Evolutionary conservation across 2,113 vertebrate species (phyloP).

Genomic region (Crotophaga sulcirostris): DNA sequence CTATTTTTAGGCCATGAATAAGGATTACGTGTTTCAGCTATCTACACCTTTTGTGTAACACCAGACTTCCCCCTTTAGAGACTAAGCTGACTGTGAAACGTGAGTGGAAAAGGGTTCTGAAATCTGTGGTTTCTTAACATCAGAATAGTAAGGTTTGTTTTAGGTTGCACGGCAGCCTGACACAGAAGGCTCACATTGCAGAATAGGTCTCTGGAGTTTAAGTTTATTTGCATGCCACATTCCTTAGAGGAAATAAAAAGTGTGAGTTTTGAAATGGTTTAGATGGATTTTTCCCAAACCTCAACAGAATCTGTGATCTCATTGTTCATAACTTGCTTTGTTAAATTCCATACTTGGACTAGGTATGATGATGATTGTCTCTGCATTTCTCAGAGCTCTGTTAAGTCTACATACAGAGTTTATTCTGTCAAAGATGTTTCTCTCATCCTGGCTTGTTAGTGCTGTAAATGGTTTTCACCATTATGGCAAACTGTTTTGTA

Average conservation of each 20-base stretch:
- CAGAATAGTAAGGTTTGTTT: neutral
- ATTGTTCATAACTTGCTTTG: neutral
- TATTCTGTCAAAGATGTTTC: neutral
- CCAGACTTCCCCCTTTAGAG: constrained; percentile 10
- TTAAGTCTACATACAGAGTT: neutral
- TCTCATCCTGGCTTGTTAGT: neutral
- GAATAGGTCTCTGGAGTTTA: constrained; percentile 4
- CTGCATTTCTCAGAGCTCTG: neutral
- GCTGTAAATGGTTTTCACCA: neutral
- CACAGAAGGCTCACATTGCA: constrained; percentile 7
- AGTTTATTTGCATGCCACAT: constrained; percentile 14
- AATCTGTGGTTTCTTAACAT: constrained; percentile 4
- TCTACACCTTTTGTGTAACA: constrained; percentile 33
- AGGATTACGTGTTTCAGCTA: constrained; percentile 40
- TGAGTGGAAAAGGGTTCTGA: constrained; percentile 26
- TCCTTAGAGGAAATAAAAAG: constrained; percentile 33
- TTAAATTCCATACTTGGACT: neutral
- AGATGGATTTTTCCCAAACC: neutral
- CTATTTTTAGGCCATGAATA: constrained; percentile 42
- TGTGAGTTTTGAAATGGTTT: constrained; percentile 16
- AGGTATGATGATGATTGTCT: neutral
- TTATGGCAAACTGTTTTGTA: neutral
- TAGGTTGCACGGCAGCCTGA: neutral
- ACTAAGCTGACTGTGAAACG: neutral
- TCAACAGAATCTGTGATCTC: constrained; percentile 3